Evolutionary conservation across 2,113 vertebrate species (phyloP).

Genomic region (Chloebia gouldiae): DNA sequence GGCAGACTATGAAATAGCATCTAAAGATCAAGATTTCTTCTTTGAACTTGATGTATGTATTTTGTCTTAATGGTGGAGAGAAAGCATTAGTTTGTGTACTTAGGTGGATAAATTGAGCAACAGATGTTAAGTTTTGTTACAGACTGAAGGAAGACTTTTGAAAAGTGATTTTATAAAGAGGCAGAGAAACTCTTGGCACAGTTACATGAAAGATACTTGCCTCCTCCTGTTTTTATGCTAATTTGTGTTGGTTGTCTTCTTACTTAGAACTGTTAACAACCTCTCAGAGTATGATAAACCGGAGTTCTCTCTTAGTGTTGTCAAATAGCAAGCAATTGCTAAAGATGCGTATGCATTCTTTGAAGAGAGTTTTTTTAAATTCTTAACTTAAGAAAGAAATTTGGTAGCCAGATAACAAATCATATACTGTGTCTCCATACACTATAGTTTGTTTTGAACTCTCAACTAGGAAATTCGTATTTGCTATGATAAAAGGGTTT

Average conservation of each 20-base stretch:
- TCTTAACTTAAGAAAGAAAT: neutral
- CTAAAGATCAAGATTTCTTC: slow-evolving; percentile 97
- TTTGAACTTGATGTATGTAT: slow-evolving; percentile 97
- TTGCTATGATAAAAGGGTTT: neutral
- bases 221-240: neutral
- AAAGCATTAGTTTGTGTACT: neutral
- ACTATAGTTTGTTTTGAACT: neutral
- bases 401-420: neutral
- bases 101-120: neutral
- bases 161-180: neutral
- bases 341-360: neutral
- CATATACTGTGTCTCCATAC: neutral
- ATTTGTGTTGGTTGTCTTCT: neutral
- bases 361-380: neutral
- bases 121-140: neutral
- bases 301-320: neutral
- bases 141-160: neutral
- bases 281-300: neutral
- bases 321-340: neutral
- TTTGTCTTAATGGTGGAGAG: neutral
- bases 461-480: neutral
- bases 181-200: neutral
- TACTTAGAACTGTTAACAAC: neutral
- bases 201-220: neutral
- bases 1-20: slow-evolving; percentile 98